These are phyloP conservation scores for Cheilosia scutellata DNA, from an alignment of 2,888 invertebrate genomes.

Conservation along the genomic window DNA sequence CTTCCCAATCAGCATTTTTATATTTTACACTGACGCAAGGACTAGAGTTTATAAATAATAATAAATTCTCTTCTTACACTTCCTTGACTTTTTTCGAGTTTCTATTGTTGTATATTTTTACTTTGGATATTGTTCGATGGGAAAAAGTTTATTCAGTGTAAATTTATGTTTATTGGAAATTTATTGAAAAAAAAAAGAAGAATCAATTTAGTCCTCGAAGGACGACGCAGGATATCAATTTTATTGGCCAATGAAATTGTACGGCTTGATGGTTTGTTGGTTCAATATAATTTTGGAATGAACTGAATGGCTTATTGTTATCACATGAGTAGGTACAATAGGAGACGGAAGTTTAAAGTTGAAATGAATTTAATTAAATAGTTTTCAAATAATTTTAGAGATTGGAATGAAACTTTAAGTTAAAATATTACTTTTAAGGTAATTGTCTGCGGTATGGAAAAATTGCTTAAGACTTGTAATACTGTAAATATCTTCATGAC, in stretches of 20 bases:
- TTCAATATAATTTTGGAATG: constrained; percentile 15
- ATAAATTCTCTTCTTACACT: constrained; percentile 1
- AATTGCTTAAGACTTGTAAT: too few relatives aligned
- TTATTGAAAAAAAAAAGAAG: constrained; percentile 22
- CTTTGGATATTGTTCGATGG: constrained; percentile 5
- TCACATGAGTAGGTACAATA: not conserved
- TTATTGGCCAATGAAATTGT: not conserved
- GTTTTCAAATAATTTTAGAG: too few relatives aligned
- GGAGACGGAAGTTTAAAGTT: not conserved
- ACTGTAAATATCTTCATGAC: too few relatives aligned
- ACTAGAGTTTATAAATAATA: constrained; percentile 19
- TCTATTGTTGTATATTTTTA: not conserved
- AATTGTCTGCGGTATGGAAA: too few relatives aligned
- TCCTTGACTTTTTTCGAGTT: constrained; percentile 5
- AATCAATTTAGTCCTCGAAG: not conserved
- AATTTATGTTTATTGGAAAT: constrained; percentile 45
- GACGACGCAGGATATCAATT: not conserved
- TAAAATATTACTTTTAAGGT: too few relatives aligned
- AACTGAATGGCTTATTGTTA: not conserved
- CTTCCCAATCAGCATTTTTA: constrained; percentile 43
- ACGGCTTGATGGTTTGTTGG: not conserved
- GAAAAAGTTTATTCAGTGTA: constrained; percentile 37
- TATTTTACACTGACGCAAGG: constrained; percentile 18
- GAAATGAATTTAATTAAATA: not conserved
- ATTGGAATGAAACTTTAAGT: too few relatives aligned